These are phyloP conservation scores for Drosophila grimshawi DNA, from an alignment of 1,140 invertebrate genomes.

Conservation along the genomic window DNA sequence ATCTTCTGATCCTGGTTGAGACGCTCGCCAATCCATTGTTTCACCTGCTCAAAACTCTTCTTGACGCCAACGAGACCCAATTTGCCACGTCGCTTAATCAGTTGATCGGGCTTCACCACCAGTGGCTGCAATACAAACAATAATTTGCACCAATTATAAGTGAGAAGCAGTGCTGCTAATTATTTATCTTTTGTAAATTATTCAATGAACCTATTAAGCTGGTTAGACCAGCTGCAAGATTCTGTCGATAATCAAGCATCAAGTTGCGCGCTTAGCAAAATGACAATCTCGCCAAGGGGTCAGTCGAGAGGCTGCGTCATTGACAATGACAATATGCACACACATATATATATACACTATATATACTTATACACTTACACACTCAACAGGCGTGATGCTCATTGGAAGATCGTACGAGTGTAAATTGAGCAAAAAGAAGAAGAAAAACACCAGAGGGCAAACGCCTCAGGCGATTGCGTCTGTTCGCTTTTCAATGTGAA, in stretches of 20 bases:
- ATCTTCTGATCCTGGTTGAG: conserved; percentile 95
- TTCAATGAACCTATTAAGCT: conserved; percentile 54
- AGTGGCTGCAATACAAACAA: conserved; percentile 87
- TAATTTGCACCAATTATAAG: conserved; percentile 44
- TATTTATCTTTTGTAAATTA: conserved; percentile 22
- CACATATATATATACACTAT: background rate
- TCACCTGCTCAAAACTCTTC: conserved; percentile 90
- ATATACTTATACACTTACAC: conserved; percentile 32
- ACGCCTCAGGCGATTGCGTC: conserved; percentile 35
- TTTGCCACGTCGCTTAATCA: conserved; percentile 99
- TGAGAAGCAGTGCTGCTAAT: conserved; percentile 21
- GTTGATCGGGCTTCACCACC: conserved; percentile 99
- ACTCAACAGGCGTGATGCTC: conserved; percentile 26
- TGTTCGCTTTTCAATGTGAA: conserved; percentile 18
- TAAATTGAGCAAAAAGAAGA: conserved; percentile 60
- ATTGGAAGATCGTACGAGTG: conserved; percentile 76
- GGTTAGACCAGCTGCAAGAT: conserved; percentile 34
- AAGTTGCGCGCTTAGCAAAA: conserved; percentile 3
- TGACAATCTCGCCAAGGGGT: conserved; percentile 56
- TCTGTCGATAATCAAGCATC: conserved; percentile 36
- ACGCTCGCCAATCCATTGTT: conserved; percentile 95
- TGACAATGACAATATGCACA: conserved; percentile 69
- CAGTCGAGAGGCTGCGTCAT: conserved; percentile 62
- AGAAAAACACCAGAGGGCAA: conserved; percentile 35
- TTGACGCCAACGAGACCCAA: conserved; percentile 98